Evolutionary conservation across 1,140 invertebrate genomes (phyloP).

Genomic region (Mizuhopecten yessoensis): DNA sequence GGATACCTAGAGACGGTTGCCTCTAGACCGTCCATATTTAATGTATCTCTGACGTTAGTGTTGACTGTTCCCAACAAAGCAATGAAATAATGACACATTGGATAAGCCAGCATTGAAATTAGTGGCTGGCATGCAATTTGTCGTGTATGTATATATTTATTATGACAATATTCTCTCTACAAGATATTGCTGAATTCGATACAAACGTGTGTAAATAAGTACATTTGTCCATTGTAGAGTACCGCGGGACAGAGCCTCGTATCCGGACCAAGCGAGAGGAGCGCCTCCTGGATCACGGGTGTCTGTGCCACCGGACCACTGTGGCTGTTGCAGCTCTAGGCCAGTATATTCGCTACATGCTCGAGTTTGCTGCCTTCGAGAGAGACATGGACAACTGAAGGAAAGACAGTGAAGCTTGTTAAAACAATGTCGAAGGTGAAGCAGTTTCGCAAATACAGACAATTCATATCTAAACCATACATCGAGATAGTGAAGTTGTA

Average conservation of each 20-base stretch:
- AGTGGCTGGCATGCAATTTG: too few species aligned
- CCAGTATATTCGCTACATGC: slow-evolving; percentile 78
- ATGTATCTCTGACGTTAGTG: too few species aligned
- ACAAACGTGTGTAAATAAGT: too few species aligned
- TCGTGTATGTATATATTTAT: too few species aligned
- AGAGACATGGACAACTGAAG: slow-evolving; percentile 15
- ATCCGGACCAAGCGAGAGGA: slow-evolving; percentile 75
- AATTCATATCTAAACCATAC: background rate
- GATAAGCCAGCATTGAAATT: too few species aligned
- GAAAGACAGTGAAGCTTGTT: background rate
- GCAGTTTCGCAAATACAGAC: background rate
- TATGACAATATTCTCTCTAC: too few species aligned
- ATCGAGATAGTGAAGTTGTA: background rate
- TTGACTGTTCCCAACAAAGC: too few species aligned
- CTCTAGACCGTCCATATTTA: too few species aligned
- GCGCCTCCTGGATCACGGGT: slow-evolving; percentile 69
- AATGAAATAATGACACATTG: too few species aligned
- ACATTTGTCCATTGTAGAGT: slow-evolving; percentile 29
- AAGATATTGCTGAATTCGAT: too few species aligned
- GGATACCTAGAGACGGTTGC: too few species aligned
- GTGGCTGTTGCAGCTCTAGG: slow-evolving; percentile 75
- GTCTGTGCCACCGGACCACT: slow-evolving; percentile 77
- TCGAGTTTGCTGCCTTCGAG: slow-evolving; percentile 59
- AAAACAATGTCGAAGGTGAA: background rate
- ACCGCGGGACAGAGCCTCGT: slow-evolving; percentile 25